Evolutionary conservation across 2,888 invertebrate genomes (phyloP).

Genomic region (Polydesmus complanatus): DNA sequence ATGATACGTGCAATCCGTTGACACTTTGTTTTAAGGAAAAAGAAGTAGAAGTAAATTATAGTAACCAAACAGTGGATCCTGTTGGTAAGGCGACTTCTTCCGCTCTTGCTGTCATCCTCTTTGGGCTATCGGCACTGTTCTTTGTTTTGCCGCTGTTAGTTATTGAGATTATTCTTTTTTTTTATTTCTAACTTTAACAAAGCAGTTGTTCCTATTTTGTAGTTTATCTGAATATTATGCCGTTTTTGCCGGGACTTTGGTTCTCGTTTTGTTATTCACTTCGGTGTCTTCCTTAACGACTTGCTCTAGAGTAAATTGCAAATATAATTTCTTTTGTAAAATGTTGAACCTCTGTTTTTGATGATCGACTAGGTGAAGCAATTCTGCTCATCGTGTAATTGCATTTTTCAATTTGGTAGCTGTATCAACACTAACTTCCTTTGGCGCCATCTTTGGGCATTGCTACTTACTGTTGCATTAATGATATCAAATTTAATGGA

Average conservation of each 20-base stretch:
- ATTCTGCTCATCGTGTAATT: not conserved
- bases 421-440: constrained; percentile 15
- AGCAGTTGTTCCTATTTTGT: constrained; percentile 25
- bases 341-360: not conserved
- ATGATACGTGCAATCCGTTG: constrained; percentile 50
- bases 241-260: constrained; percentile 36
- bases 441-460: constrained; percentile 18
- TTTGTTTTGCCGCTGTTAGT: constrained; percentile 43
- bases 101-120: constrained; percentile 27
- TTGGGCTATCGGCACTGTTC: constrained; percentile 36
- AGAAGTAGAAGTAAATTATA: constrained; percentile 51
- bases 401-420: constrained; percentile 1
- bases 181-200: not conserved
- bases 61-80: constrained; percentile 30
- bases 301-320: not conserved
- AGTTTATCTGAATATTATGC: constrained; percentile 26
- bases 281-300: not conserved
- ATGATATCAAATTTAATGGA: constrained; percentile 46
- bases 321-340: not conserved
- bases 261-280: not conserved
- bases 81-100: constrained; percentile 28
- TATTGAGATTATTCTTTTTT: not conserved
- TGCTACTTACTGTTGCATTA: constrained; percentile 41
- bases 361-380: not conserved
- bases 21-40: constrained; percentile 51